Conservation (phyloP, 2,113 vertebrate species). For the Calyptommatus sinebrachiatus region DNA sequence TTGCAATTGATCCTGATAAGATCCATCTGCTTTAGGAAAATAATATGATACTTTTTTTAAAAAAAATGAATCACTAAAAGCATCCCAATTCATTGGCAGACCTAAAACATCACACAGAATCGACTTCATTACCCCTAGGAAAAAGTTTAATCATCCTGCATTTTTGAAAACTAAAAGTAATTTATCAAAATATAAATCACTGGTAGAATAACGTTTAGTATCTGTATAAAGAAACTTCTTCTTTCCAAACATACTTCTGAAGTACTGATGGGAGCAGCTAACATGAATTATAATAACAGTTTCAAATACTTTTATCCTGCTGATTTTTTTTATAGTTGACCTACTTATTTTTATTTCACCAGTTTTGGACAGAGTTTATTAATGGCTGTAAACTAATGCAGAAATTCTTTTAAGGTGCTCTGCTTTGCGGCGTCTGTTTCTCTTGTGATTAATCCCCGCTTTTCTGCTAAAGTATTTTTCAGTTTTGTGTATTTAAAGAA, state of each 20-base stretch:
- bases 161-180: background rate
- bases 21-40: background rate
- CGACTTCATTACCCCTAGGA: background rate
- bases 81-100: background rate
- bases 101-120: background rate
- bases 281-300: background rate
- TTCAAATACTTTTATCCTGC: background rate
- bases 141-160: background rate
- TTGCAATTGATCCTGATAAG: no score
- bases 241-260: background rate
- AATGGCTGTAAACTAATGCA: background rate
- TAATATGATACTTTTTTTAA: background rate
- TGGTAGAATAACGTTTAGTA: background rate
- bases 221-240: conserved; percentile 6
- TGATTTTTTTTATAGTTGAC: conserved; percentile 7
- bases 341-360: conserved; percentile 17
- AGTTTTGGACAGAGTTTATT: background rate
- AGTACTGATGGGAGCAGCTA: background rate
- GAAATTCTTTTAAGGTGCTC: background rate
- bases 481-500: background rate
- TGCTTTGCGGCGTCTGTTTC: background rate
- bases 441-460: background rate
- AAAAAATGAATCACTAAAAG: background rate
- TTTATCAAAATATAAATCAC: background rate
- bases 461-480: background rate